Conservation (phyloP, 2,888 invertebrate species). For the Parelbella ahira region DNA sequence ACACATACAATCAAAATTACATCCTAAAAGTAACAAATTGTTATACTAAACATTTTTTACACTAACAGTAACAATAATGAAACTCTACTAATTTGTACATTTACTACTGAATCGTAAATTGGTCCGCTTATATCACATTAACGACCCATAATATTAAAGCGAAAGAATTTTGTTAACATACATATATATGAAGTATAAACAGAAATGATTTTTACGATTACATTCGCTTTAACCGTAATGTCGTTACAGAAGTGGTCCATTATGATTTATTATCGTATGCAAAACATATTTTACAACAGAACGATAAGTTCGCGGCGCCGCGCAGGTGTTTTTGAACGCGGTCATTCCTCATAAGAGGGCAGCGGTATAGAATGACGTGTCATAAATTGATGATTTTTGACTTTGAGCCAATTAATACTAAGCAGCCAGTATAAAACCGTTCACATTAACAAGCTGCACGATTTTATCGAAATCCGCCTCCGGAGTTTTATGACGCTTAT, state of each 20-base stretch:
- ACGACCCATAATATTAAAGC: no score
- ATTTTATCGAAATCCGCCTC: conserved; percentile 66
- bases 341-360: conserved; percentile 19
- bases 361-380: conserved; percentile 23
- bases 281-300: conserved; percentile 24
- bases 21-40: no score
- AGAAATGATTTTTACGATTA: conserved; percentile 10
- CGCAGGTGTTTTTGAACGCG: conserved; percentile 11
- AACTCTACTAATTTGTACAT: no score
- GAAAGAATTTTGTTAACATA: no score
- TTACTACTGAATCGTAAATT: no score
- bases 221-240: background rate
- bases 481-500: conserved; percentile 51
- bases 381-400: conserved; percentile 36
- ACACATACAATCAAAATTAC: no score
- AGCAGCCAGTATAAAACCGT: conserved; percentile 66
- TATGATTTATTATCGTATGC: conserved; percentile 23
- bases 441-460: conserved; percentile 74
- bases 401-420: conserved; percentile 55
- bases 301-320: conserved; percentile 6
- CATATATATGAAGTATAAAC: no score
- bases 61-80: no score
- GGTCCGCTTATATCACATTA: no score
- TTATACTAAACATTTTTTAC: no score
- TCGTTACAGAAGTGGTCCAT: background rate